phyloP scores from a whole-genome alignment of 2,888 invertebrate species.

The Himalopsyche anomala region DNA sequence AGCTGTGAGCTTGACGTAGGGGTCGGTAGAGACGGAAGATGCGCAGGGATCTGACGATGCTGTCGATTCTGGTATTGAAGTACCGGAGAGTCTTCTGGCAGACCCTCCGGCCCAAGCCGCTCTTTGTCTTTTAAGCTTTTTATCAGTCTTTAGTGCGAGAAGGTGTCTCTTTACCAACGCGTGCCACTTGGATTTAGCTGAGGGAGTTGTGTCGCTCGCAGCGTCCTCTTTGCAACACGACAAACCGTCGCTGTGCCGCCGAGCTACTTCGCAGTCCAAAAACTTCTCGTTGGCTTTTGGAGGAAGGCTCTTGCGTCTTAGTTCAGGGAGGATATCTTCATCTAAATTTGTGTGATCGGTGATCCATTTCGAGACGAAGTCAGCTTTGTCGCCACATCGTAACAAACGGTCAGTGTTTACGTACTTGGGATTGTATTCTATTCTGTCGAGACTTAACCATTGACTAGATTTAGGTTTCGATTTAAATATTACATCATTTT shows the following conservation, averaged over 20 bases:
- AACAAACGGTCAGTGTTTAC: conserved; percentile 68
- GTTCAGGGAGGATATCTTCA: conserved; percentile 73
- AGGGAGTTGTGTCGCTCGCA: conserved; percentile 76
- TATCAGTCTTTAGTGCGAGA: conserved; percentile 74
- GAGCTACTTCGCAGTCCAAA: conserved; percentile 69
- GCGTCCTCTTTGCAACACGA: conserved; percentile 77
- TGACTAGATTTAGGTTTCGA: conserved; percentile 79
- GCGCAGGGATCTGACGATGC: conserved; percentile 69
- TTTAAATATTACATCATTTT: conserved; percentile 77
- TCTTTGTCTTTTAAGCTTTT: conserved; percentile 74
- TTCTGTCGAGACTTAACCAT: conserved; percentile 78
- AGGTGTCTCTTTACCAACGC: conserved; percentile 76
- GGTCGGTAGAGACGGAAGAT: conserved; percentile 64
- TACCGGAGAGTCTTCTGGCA: conserved; percentile 73
- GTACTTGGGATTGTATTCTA: conserved; percentile 67
- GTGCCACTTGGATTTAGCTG: conserved; percentile 75
- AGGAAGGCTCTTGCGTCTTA: conserved; percentile 75
- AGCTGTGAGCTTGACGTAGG: conserved; percentile 74
- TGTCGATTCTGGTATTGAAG: conserved; percentile 69
- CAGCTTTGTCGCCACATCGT: conserved; percentile 76
- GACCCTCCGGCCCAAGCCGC: conserved; percentile 75
- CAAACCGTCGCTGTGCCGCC: conserved; percentile 73
- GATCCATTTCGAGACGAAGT: conserved; percentile 77
- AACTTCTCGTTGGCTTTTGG: conserved; percentile 76
- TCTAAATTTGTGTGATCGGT: conserved; percentile 76